A percentile compares a stretch with the other conserved stretches of the same genome.
Conservation (phyloP, 2,888 invertebrate genomes). For the Temnothorax ravouxi region DNA sequence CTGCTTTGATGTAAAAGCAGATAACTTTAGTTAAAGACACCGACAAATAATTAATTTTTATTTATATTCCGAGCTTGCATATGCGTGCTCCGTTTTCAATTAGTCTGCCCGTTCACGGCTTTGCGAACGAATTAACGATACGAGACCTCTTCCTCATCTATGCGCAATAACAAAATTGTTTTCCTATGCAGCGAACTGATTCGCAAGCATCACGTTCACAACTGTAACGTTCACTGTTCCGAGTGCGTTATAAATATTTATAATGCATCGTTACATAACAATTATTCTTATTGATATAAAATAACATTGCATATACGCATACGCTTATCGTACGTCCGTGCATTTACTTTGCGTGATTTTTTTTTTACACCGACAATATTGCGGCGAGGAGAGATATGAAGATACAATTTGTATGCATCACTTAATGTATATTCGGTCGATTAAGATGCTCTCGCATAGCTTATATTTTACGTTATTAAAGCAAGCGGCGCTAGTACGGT, state of each 20-base stretch:
- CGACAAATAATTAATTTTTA: constrained; percentile 6
- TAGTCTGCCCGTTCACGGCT: constrained; percentile 39
- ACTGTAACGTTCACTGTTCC: constrained; percentile 40
- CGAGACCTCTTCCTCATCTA: not conserved
- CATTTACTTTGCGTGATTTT: constrained; percentile 16
- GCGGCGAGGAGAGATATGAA: not conserved
- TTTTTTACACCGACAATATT: not conserved
- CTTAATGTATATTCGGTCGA: constrained; percentile 39
- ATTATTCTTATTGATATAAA: constrained; percentile 68
- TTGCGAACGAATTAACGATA: constrained; percentile 47
- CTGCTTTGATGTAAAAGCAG: not conserved
- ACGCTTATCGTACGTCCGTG: not conserved
- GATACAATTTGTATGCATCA: constrained; percentile 54
- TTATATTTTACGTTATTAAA: constrained; percentile 43
- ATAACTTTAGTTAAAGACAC: not conserved
- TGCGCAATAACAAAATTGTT: constrained; percentile 36
- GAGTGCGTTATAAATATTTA: constrained; percentile 71
- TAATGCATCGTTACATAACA: constrained; percentile 62
- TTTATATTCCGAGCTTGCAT: not conserved
- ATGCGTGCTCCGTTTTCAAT: constrained; percentile 8
- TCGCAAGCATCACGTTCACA: constrained; percentile 32
- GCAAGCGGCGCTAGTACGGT: constrained; percentile 30
- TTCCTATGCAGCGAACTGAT: constrained; percentile 39
- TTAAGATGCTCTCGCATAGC: constrained; percentile 45
- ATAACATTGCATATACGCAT: constrained; percentile 59